Percentiles rank a stretch among this genome's conserved stretches.
Evolutionary conservation across 2,797 vertebrate genomes (phyloP).

Genomic region (Anableps anableps): DNA sequence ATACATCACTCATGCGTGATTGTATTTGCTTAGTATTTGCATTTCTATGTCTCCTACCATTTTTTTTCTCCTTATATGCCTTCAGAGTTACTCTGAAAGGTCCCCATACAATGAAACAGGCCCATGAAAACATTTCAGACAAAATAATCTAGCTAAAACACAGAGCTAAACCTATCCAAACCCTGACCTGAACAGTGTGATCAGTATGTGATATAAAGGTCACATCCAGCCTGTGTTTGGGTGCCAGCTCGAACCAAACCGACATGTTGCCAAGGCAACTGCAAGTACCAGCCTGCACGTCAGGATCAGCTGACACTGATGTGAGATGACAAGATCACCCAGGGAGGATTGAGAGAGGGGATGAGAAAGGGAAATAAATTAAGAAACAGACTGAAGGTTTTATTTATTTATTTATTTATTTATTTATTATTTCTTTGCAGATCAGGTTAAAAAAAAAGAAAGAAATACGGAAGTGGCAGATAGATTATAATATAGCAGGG

Average conservation of each 20-base stretch:
- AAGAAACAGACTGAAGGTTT: background rate
- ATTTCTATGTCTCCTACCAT: background rate
- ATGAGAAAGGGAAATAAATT: conserved; percentile 8
- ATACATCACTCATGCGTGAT: background rate
- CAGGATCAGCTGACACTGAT: conserved; percentile 56
- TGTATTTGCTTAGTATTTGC: background rate
- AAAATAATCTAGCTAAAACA: background rate
- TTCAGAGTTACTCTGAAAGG: background rate
- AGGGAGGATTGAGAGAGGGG: conserved; percentile 7
- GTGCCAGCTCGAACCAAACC: conserved; percentile 14
- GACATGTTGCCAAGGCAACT: conserved; percentile 52
- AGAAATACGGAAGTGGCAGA: background rate
- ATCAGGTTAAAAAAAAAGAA: background rate
- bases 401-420: background rate
- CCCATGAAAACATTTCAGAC: background rate
- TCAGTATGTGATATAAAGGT: conserved; percentile 32
- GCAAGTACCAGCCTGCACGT: conserved; percentile 22
- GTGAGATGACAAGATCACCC: conserved; percentile 51
- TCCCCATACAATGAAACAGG: background rate
- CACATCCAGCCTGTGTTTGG: conserved; percentile 14
- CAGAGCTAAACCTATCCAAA: background rate
- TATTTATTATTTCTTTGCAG: background rate
- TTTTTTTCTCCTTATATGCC: background rate
- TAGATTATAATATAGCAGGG: conserved; percentile 3
- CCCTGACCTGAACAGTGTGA: conserved; percentile 23